Base-by-base conservation (phyloP, 2,888 invertebrate species). In the Myathropa florea region DNA sequence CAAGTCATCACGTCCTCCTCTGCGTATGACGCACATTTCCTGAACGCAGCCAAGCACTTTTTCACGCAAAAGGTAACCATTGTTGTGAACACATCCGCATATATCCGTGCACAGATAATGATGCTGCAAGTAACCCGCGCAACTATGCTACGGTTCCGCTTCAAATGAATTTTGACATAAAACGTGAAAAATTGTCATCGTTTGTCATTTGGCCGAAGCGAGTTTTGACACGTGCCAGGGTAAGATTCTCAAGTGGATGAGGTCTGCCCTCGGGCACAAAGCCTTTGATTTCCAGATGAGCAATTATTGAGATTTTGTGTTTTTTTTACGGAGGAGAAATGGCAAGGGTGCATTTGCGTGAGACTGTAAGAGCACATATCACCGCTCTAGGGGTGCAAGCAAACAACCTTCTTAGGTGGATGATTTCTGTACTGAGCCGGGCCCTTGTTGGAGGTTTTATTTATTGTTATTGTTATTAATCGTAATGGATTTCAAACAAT, bases 401-500 rank as follows among this genome's bases (percentile, higher is more conserved):
- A 39, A 0, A 63, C 26, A 64, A 33, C 67, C 61, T 26, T 71
- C 6, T 30, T 39, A 76, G 76, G 76, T 77, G 63, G 63, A n/a
- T 72, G 76, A 55, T 68, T 71, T 23, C 21, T 24, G 39, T 24
- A 14, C 46, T 24, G 36, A 3, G 39, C 39, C 14, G 39, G 3
- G 39, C 79, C 86, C 83, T 79, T 83, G 83, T 86, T 83, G 86
- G 75, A 83, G 78, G 78, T 83, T 63, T 86, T 86, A 86, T 86
- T 86, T 86, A 86, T 86, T 86, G 86, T 86, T 86, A 86, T 86
- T 86, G 75, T 86, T 86, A 83, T 86, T 86, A 83, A 83, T 83
- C 78, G 83, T 86, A 86, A 86, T 86, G 86, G 78, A 86, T 83
- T 83, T 86, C 86, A 76, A 83, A 86, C 86, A 83, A 86, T 86